A percentile compares a stretch with the other conserved stretches of the same genome.
Evolutionary conservation across 2,888 invertebrate genomes (phyloP).

Genomic region (Vannuccia rotundouncinata): DNA sequence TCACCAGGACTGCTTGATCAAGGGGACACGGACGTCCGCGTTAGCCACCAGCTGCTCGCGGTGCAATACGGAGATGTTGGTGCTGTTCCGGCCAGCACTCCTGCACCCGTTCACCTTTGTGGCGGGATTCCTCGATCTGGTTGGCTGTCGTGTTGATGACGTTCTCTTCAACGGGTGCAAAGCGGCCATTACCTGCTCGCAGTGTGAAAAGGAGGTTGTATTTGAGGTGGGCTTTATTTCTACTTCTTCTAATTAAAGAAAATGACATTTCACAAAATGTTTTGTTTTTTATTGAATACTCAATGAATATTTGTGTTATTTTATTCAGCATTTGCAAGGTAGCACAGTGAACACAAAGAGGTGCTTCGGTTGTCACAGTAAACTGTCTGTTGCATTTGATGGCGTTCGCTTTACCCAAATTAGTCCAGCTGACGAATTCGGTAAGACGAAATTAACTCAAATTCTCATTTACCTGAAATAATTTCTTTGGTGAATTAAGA

Average conservation of each 20-base stretch:
- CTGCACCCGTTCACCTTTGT: conserved; percentile 51
- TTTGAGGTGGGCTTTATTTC: not conserved
- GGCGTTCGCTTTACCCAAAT: conserved; percentile 9
- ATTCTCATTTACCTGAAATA: too few species aligned
- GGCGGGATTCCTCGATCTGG: conserved; percentile 54
- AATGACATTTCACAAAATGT: not conserved
- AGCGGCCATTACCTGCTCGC: not conserved
- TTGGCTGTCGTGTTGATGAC: conserved; percentile 53
- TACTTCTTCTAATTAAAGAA: not conserved
- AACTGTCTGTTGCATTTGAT: not conserved
- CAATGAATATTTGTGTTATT: not conserved
- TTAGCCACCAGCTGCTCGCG: conserved; percentile 41
- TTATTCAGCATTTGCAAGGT: not conserved
- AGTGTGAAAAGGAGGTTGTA: not conserved
- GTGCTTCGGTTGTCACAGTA: not conserved
- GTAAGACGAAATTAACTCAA: not conserved
- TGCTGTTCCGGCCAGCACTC: conserved; percentile 45
- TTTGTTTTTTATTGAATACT: not conserved
- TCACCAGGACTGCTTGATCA: not conserved
- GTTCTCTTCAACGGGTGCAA: conserved; percentile 43
- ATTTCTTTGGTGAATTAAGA: too few species aligned
- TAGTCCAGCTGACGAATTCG: not conserved
- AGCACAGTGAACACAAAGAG: not conserved
- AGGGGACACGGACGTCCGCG: not conserved
- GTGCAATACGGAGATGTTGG: conserved; percentile 40